Base-by-base conservation (phyloP, 1,140 invertebrate species). In the Vollenhovia emeryi region DNA sequence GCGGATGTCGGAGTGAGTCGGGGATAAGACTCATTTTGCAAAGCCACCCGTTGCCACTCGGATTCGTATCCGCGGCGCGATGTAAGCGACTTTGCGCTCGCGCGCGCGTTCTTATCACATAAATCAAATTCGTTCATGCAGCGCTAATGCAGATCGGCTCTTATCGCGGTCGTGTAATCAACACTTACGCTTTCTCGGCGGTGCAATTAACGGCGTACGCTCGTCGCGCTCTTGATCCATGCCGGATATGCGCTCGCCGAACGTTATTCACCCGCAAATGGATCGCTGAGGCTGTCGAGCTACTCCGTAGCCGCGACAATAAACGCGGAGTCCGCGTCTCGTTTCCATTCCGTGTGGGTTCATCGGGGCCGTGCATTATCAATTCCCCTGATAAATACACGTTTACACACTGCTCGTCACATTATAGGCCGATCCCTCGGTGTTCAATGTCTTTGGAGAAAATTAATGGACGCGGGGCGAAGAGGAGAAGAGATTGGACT, bases 141-240 rank as follows among this genome's bases (percentile, higher is more conserved):
- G 33, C 9, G 11, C 57, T 24, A 74, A 62, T 33, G n/a, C 27
- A 3, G 2, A n/a, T 55, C 13, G 9, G 21, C 21, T 68, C 21
- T 71, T 71, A 69, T 69, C 50, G 13, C 15, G 7, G 71, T 69
- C 11, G 4, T 57, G 27, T 45, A 60, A 79, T 55, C 36, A 60
- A 75, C 30, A 89, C 83, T 87, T 60, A 90, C 89, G 27, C 43
- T 66, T 87, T 27, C 21, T 87, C 36, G 11, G 8, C 59, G 30
- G 7, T 15, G 59, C 5, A 60, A 87, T 60, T 59, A 89, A 76
- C n/a, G 80, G 69, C 24, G 40, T 30, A 18, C 40, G 52, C 8
- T 86, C 87, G 0, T 84, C 55, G 3, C 11, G 7, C 1, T 86
- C 50, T 15, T 50, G 66, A 43, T 43, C 1, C 87, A 87, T 86